Base-by-base conservation (phyloP, 1,140 invertebrate species). In the Luehdorfia chinensis region DNA sequence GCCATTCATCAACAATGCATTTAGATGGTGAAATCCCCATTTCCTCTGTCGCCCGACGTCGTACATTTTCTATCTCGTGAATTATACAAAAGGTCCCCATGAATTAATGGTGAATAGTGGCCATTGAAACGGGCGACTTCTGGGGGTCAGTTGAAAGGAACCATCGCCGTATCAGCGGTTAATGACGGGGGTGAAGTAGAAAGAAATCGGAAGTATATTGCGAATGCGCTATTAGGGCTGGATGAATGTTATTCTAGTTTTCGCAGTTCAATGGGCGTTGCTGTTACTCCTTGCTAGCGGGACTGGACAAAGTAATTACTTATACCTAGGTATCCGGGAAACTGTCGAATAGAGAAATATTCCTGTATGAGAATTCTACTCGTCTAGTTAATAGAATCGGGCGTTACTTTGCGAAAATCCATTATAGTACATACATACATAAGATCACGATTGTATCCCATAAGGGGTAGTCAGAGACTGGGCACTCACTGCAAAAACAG, bases 1-100 rank as follows among this genome's bases (percentile, higher is more conserved):
- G 63, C 61, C 59, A 68, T 57, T 71, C 66, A 71, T 69, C 63
- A 68, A 47, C 51, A 55, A 47, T 59, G 55, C 58, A 64, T 68
- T 75, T 62, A 55, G 53, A 56, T 55, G 31, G 51, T 44, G 50
- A 66, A 67, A 74, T 68, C 59, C 59, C 56, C 44, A 61, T 59
- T 64, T 62, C 59, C 66, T 55, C 48, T 56, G 36, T 43, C 28
- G 36, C 37, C 28, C 28, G 34, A 41, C 45, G 37, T 49, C 37
- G 48, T 51, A 55, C 47, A 60, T 57, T 21, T 64, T 54, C 57
- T 45, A 54, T 60, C 47, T 47, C 28, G 41, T 54, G 54, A 52
- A 59, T 51, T 15, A 49, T 45, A 66, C 63, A 65, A 62, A 62
- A 39, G 55, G 25, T 27, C 62, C 64, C 62, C 50, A 53, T 62